phyloP scores from a whole-genome alignment of 2,797 vertebrate genomes.

The Mionectes olivaceus region DNA sequence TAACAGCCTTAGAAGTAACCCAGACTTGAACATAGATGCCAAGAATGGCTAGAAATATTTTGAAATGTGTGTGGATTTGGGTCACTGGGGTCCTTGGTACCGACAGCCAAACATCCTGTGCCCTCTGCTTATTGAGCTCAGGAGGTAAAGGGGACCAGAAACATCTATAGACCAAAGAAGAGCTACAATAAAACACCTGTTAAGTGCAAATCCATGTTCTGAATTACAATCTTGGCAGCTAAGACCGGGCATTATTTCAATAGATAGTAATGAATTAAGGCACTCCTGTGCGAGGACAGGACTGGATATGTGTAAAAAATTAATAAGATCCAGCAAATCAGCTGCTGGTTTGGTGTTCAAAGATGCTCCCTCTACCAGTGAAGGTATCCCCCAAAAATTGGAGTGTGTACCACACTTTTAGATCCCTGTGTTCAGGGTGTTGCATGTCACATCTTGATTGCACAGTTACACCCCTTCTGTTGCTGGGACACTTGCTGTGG shows the following conservation, averaged over 20 bases:
- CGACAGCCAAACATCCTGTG: not conserved
- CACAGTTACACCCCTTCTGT: rapidly evolving
- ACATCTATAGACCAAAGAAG: not conserved
- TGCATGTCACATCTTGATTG: not conserved
- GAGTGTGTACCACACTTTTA: not conserved
- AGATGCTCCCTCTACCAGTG: not conserved
- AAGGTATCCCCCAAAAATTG: not conserved
- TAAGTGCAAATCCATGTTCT: not conserved
- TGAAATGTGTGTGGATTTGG: not conserved
- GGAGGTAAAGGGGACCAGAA: not conserved
- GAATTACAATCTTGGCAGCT: not conserved
- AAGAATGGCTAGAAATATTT: conserved; percentile 11
- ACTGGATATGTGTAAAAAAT: not conserved
- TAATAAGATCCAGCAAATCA: not conserved
- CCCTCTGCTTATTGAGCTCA: not conserved
- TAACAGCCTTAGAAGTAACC: not conserved
- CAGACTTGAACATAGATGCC: not conserved
- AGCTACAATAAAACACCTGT: not conserved
- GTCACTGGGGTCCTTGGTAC: not conserved
- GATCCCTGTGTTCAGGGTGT: not conserved
- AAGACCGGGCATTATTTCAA: not conserved
- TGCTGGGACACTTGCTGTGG: not conserved
- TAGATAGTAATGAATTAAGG: not conserved
- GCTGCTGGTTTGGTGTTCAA: not conserved
- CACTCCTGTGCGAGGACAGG: not conserved